Evolutionary conservation across 2,113 vertebrate species (phyloP), one percentile per base, ranked within the genome.

Genomic region (Oceanites oceanicus): DNA sequence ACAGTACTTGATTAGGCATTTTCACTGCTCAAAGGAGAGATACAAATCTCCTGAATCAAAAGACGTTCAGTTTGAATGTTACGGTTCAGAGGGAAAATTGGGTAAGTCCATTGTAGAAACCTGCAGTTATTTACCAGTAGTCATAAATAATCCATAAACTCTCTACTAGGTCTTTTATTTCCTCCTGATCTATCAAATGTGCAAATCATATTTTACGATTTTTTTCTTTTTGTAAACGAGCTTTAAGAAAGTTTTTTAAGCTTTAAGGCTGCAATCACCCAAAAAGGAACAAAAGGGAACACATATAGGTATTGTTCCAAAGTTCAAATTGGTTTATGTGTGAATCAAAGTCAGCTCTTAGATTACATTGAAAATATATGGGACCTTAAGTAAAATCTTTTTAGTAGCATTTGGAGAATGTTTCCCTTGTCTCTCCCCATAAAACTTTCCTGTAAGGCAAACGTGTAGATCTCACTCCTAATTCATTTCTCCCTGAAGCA

Each of bases 401-500:
- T 93, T 16, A 58, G 49, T 67, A 93, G 13, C 30, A 84, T 95
- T 96, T 83, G 15, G 68, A 90, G 88, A 94, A 89, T 81, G 81
- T 53, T 91, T 95, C 53, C 76, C 45, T 21, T n/a, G 59, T 91
- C 85, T 93, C 72, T 92, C 79, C 66, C 44, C 56, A 59, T 44
- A 89, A 95, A 89, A 84, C 47, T 79, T 93, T 65, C 80, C 68
- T 67, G 29, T 44, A 73, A 93, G 47, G 38, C 52, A 94, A 92
- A 76, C 6, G 12, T 70, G 86, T 92, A 91, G 93, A 80, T 97
- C 80, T 90, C 87, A 87, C 87, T 97, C 92, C 55, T 95, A 91
- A 95, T 86, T 88, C 10, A 86, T 91, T 96, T 96, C 63, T 52
- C 45, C 61, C 93, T 79, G 56, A 95, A 96, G 91, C 77, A 92